These are phyloP conservation scores for Artibeus lituratus DNA, from an alignment of 2,797 vertebrate genomes.

Conservation along the genomic window DNA sequence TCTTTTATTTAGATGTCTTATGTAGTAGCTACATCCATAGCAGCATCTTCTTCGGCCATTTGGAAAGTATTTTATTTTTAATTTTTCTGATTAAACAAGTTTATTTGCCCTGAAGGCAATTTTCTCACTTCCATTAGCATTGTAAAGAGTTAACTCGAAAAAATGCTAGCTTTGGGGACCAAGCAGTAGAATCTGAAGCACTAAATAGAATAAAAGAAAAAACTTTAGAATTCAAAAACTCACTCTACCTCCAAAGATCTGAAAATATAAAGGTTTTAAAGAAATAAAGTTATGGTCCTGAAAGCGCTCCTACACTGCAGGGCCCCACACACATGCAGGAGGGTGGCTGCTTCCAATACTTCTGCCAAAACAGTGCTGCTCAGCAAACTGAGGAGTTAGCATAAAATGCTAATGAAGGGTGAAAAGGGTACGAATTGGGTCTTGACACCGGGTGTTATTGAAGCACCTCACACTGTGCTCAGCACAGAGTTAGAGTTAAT, in stretches of 20 bases:
- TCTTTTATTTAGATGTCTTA: neutral
- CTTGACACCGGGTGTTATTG: neutral
- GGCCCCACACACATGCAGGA: neutral
- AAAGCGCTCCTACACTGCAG: neutral
- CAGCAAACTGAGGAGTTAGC: accelerated
- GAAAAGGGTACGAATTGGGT: accelerated
- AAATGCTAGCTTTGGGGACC: neutral
- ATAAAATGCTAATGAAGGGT: accelerated
- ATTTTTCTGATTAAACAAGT: slow-evolving; percentile 10
- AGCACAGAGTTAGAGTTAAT: neutral
- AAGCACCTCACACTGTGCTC: neutral
- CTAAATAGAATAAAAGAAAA: neutral
- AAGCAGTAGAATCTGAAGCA: neutral
- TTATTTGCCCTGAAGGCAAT: neutral
- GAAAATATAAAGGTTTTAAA: neutral
- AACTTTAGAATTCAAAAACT: neutral
- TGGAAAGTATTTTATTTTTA: neutral
- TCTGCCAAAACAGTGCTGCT: neutral
- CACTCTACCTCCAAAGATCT: neutral
- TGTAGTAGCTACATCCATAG: neutral
- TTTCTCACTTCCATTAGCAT: neutral
- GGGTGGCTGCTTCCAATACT: accelerated
- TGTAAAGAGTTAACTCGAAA: neutral
- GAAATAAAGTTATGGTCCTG: neutral
- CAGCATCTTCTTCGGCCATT: neutral